Evolutionary conservation across 2,113 vertebrate species (phyloP).

Genomic region (Labeo rohita): DNA sequence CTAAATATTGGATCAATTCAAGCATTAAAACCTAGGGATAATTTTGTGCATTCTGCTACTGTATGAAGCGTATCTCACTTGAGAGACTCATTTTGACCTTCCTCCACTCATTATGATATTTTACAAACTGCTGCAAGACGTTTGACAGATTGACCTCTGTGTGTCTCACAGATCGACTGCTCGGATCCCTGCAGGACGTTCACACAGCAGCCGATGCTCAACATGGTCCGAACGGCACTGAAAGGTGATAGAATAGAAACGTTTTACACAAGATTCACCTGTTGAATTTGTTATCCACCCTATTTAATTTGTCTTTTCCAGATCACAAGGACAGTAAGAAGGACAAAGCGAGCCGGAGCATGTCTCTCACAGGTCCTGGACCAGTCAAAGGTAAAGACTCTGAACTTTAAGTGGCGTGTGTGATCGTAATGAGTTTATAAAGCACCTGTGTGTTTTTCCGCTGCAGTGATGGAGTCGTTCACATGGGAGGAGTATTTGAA

Average conservation of each 20-base stretch:
- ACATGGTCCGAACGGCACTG: slow-evolving; percentile 76
- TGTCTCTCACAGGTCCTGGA: slow-evolving; percentile 71
- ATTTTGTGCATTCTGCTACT: not conserved
- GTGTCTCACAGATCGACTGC: slow-evolving; percentile 36
- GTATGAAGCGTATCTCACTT: not conserved
- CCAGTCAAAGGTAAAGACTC: slow-evolving; percentile 74
- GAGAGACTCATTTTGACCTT: not conserved
- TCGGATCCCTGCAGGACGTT: slow-evolving; percentile 1
- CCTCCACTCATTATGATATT: not conserved
- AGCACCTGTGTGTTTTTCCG: slow-evolving; percentile 14
- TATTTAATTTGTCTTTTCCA: slow-evolving; percentile 62
- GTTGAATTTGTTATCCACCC: too few species aligned
- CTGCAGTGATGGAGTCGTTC: slow-evolving; percentile 80
- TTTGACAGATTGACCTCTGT: not conserved
- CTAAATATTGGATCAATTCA: not conserved
- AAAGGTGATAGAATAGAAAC: slow-evolving; percentile 63
- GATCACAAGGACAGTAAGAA: slow-evolving; percentile 86
- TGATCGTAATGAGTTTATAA: not conserved
- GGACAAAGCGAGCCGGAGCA: slow-evolving; percentile 80
- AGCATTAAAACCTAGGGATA: not conserved
- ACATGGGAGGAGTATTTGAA: slow-evolving; percentile 93
- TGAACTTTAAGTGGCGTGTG: not conserved
- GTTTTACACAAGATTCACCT: too few species aligned
- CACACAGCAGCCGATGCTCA: slow-evolving; percentile 54
- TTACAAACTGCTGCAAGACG: not conserved